These are phyloP conservation scores for Idaea dimidiata DNA, from an alignment of 2,888 invertebrate genomes.

Conservation along the genomic window DNA sequence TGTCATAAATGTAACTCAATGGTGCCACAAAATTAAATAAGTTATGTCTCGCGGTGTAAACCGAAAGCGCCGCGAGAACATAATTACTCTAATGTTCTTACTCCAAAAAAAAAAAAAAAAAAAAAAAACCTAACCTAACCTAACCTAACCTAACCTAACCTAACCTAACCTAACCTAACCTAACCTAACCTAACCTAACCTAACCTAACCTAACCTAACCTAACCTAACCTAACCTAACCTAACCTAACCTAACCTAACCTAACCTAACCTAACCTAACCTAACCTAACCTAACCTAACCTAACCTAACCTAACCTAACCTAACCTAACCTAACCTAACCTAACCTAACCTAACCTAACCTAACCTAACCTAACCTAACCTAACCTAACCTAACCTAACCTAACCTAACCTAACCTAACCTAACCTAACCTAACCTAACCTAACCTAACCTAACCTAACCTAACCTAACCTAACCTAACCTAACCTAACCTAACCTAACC, in stretches of 20 bases:
- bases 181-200: constrained; percentile 24
- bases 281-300: constrained; percentile 21
- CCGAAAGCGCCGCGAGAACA: too few species aligned
- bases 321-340: constrained; percentile 22
- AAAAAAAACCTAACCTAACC: constrained; percentile 24
- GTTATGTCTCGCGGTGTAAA: too few species aligned
- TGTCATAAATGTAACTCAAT: too few species aligned
- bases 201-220: constrained; percentile 24
- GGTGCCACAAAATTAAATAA: too few species aligned
- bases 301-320: constrained; percentile 22
- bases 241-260: constrained; percentile 24
- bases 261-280: constrained; percentile 22
- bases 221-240: constrained; percentile 23
- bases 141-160: constrained; percentile 24
- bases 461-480: constrained; percentile 32
- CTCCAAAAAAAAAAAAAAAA: too few species aligned
- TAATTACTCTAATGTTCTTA: too few species aligned
- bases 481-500: constrained; percentile 31
- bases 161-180: constrained; percentile 24
- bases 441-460: constrained; percentile 24
- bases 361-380: constrained; percentile 22
- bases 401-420: constrained; percentile 22
- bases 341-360: constrained; percentile 22
- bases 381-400: constrained; percentile 22
- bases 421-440: constrained; percentile 22